Conservation (phyloP, 2,888 invertebrate species). For the Idaea straminata region DNA sequence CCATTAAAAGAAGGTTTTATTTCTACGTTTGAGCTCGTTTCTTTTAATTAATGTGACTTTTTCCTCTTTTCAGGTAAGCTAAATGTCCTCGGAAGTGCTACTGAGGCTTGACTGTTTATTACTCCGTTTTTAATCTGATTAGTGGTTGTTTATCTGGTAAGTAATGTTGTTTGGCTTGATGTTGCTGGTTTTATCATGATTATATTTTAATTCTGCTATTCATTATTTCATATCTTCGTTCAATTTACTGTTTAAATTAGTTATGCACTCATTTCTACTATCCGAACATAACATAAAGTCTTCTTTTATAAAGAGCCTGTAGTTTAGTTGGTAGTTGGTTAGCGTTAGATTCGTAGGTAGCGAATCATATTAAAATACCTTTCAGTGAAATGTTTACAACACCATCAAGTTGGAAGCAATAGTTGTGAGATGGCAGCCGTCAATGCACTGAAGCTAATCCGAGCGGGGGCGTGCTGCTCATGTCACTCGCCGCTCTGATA, state of each 20-base stretch:
- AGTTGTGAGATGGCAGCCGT: background rate
- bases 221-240: background rate
- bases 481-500: conserved; percentile 18
- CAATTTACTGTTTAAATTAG: background rate
- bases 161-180: background rate
- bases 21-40: conserved; percentile 26
- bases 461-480: conserved; percentile 23
- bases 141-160: background rate
- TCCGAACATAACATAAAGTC: background rate
- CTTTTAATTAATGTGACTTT: conserved; percentile 34
- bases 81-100: background rate
- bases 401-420: background rate
- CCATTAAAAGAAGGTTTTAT: conserved; percentile 35
- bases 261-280: too few species aligned
- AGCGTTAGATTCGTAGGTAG: background rate
- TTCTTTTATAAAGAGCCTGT: background rate
- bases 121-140: background rate
- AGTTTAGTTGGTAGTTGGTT: background rate
- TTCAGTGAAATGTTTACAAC: background rate
- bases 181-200: conserved; percentile 2
- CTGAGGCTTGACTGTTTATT: conserved; percentile 5
- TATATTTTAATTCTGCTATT: background rate
- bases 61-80: conserved; percentile 38
- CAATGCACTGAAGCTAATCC: conserved; percentile 17
- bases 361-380: background rate